Conservation (phyloP, 2,113 vertebrate species). For the Cebidichthys violaceus region DNA sequence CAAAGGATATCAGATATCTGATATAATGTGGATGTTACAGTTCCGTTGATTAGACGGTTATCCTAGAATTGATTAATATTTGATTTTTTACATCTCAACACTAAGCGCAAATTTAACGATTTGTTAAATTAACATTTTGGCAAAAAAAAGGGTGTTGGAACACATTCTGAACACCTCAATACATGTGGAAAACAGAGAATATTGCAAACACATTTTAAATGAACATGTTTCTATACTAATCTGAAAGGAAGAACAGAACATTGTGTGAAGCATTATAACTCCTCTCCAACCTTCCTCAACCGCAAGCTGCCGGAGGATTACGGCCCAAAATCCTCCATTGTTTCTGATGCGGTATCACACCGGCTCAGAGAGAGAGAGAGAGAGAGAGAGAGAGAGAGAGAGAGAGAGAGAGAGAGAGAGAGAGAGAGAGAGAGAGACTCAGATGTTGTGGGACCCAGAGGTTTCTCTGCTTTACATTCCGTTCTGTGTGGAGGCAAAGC, state of each 20-base stretch:
- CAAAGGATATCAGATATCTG: not conserved
- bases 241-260: not conserved
- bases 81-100: too few species aligned
- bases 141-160: not conserved
- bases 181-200: not conserved
- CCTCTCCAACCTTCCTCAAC: slow-evolving; percentile 9
- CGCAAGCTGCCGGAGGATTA: slow-evolving; percentile 24
- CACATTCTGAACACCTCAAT: not conserved
- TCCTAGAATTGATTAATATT: not conserved
- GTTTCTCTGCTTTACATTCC: slow-evolving; percentile 26
- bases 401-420: not conserved
- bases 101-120: not conserved
- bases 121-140: not conserved
- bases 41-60: not conserved
- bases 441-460: slow-evolving; percentile 30
- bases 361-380: not conserved
- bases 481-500: not conserved
- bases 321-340: slow-evolving; percentile 25
- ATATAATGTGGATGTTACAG: not conserved
- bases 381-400: not conserved
- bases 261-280: not conserved
- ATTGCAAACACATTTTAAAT: not conserved
- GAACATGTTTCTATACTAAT: not conserved
- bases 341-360: slow-evolving; percentile 27
- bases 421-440: not conserved